These are phyloP conservation scores for Myotis davidii DNA, from an alignment of 2,113 vertebrate species.

Conservation along the genomic window DNA sequence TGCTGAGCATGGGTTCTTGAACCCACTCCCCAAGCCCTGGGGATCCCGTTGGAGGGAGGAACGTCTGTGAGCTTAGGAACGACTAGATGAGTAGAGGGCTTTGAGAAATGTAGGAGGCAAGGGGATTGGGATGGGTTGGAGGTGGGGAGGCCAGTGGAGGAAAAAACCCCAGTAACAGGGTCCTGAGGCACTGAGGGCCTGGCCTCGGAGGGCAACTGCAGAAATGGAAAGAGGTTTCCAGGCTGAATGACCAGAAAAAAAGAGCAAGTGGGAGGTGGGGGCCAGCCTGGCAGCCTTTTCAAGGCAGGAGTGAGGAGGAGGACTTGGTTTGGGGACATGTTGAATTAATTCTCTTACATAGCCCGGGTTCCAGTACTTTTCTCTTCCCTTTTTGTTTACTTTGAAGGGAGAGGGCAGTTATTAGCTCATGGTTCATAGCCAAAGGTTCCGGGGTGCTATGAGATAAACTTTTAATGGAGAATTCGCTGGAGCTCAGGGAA, in stretches of 20 bases:
- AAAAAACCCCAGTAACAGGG: not conserved
- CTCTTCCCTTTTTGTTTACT: conserved; percentile 15
- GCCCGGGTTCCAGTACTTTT: not conserved
- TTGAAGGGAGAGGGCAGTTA: not conserved
- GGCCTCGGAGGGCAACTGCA: accelerated
- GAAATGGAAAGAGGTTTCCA: not conserved
- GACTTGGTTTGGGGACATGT: not conserved
- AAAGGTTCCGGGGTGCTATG: not conserved
- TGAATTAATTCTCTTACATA: not conserved
- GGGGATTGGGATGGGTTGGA: not conserved
- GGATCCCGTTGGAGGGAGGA: not conserved
- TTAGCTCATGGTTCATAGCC: not conserved
- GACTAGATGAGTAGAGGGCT: not conserved
- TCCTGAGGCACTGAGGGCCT: not conserved
- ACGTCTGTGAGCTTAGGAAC: not conserved
- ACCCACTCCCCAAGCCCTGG: not conserved
- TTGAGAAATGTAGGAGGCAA: not conserved
- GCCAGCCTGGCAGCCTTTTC: not conserved
- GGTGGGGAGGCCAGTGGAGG: not conserved
- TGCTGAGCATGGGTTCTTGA: not conserved
- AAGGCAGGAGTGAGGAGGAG: not conserved
- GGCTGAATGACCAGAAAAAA: conserved; percentile 39
- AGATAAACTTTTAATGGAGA: not conserved
- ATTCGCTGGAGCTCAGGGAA: not conserved
- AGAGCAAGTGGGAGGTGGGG: not conserved